These are phyloP conservation scores for Dendropsophus ebraccatus DNA, from an alignment of 2,113 vertebrate genomes.

Conservation along the genomic window DNA sequence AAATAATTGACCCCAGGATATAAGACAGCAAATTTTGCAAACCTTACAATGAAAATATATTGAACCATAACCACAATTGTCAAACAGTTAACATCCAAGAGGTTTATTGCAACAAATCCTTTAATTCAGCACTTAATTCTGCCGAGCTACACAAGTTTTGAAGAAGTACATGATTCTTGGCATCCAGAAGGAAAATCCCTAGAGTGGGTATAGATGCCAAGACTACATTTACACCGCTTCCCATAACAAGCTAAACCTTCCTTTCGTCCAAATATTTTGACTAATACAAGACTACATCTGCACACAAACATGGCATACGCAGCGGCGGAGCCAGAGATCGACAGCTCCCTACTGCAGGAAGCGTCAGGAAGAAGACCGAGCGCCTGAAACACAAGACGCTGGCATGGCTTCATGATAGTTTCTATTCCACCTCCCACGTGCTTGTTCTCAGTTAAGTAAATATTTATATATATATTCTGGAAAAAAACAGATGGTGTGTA, in stretches of 20 bases:
- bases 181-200: constrained; percentile 51
- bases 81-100: constrained; percentile 11
- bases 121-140: constrained; percentile 53
- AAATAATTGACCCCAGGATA: neutral
- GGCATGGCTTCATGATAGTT: neutral
- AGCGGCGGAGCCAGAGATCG: neutral
- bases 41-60: neutral
- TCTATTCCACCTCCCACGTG: constrained; percentile 8
- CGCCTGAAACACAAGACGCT: neutral
- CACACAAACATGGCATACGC: constrained; percentile 49
- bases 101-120: constrained; percentile 43
- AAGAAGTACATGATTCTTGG: constrained; percentile 50
- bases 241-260: constrained; percentile 50
- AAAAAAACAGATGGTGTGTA: neutral
- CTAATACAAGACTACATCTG: constrained; percentile 31
- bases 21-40: neutral
- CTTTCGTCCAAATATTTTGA: constrained; percentile 56
- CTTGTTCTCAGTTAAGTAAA: neutral
- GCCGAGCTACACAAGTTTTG: constrained; percentile 51
- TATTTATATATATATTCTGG: neutral
- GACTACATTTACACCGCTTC: constrained; percentile 52
- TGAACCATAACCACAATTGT: constrained; percentile 9
- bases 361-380: neutral
- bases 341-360: constrained; percentile 5
- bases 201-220: constrained; percentile 55